These are phyloP conservation scores for Hermodice carunculata DNA, from an alignment of 2,888 invertebrate genomes.

Conservation along the genomic window DNA sequence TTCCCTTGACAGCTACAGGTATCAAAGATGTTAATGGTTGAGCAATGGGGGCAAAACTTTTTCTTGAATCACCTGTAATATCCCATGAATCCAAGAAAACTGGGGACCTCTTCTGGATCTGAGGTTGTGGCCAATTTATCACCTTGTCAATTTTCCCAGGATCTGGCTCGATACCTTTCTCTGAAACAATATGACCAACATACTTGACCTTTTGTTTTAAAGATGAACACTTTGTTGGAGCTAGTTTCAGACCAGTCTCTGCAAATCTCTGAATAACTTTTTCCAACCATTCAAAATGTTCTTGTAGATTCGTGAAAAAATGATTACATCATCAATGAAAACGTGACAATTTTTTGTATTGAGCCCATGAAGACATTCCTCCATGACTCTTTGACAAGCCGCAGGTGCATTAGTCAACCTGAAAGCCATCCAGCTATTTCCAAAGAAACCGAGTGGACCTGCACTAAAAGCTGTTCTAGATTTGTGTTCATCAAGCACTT, in stretches of 20 bases:
- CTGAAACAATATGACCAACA: conserved; percentile 14
- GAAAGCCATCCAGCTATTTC: too few species aligned
- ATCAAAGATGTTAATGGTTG: conserved; percentile 11
- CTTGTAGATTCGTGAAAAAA: conserved; percentile 24
- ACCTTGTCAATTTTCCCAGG: not conserved
- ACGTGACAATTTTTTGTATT: too few species aligned
- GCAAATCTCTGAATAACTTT: conserved; percentile 25
- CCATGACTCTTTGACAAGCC: too few species aligned
- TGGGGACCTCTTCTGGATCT: not conserved
- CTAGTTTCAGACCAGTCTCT: conserved; percentile 26
- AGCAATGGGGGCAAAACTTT: conserved; percentile 10
- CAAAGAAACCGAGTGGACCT: too few species aligned
- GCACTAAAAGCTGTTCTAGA: too few species aligned
- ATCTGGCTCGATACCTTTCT: not conserved
- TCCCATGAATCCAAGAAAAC: conserved; percentile 9
- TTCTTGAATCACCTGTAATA: conserved; percentile 14
- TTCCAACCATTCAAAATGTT: conserved; percentile 29
- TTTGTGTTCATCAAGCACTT: too few species aligned
- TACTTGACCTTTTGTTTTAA: not conserved
- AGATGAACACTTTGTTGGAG: conserved; percentile 23
- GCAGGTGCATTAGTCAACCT: too few species aligned
- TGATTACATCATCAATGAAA: conserved; percentile 41
- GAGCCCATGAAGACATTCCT: too few species aligned
- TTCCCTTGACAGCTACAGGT: too few species aligned
- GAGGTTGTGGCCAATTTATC: not conserved